Conservation (phyloP, 2,797 vertebrate genomes). For the Manis javanica region DNA sequence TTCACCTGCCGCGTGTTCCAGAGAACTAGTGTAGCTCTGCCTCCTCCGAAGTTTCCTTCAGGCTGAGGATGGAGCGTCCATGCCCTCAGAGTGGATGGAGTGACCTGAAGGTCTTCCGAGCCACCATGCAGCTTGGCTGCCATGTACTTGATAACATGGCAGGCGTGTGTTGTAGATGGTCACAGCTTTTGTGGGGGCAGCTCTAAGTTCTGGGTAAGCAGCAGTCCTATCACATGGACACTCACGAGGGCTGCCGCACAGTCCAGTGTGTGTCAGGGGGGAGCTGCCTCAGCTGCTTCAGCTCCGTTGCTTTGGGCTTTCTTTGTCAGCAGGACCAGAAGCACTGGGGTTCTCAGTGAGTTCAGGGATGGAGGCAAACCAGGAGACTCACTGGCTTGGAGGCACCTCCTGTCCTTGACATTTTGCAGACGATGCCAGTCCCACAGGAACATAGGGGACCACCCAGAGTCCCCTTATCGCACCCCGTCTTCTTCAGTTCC, state of each 20-base stretch:
- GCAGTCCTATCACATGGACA: neutral
- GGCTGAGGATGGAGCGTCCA: neutral
- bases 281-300: neutral
- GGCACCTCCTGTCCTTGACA: neutral
- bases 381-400: no score
- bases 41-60: neutral
- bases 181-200: neutral
- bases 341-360: neutral
- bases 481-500: neutral
- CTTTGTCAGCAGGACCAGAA: neutral
- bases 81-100: no score
- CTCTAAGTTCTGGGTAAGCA: neutral
- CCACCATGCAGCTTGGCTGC: neutral
- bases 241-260: neutral
- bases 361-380: neutral
- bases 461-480: neutral
- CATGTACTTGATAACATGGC: neutral
- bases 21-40: neutral
- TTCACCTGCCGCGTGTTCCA: neutral
- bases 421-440: neutral
- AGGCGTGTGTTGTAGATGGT: neutral
- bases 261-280: rapidly evolving
- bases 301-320: neutral
- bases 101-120: neutral
- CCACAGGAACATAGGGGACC: neutral